Evolutionary conservation across 2,888 invertebrate species (phyloP), one percentile per base, ranked within the genome.

Genomic region (Apamea sordens): DNA sequence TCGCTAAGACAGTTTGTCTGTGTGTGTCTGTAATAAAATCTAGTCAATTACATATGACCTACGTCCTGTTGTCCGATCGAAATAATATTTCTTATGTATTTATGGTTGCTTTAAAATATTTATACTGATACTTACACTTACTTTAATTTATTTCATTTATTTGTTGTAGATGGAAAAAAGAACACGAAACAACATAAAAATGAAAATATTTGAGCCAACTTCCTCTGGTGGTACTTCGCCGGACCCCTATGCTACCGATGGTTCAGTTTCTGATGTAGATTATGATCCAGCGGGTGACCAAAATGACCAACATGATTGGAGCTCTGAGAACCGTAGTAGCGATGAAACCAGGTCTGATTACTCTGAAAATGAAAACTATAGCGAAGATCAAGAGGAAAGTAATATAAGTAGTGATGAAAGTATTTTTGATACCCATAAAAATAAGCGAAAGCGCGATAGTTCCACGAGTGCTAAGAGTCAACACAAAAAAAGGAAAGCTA

Each of bases 381-480:
- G 67, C 67, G 67, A 67, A 41, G 41, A 67, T n/a, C 67, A 67
- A 67, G 67, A 67, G n/a, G 67, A 67, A 67, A 67, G 44, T 67
- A 67, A 44, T 67, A 67, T 44, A 41, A 67, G 67, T 67, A 67
- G 67, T 67, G 67, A 44, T 67, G 67, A 67, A n/a, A 67, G 67
- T 67, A 67, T 67, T 67, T 67, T 67, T 67, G 67, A 67, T 67
- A 67, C 67, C 67, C 67, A 67, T 65, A 67, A 67, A 67, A 67
- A 67, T 67, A 67, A 67, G 67, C 67, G 67, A 67, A 67, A 67
- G 67, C 67, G 44, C 41, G 13, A 41, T 67, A 67, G 67, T 67
- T 67, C 67, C 67, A 67, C 67, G 67, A 67, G 41, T 67, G 67
- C 44, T 44, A 67, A 67, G 67, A 67, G 82, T 53, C 82, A 79